Percentiles rank a stretch among this genome's conserved stretches.
These are phyloP conservation scores for Drosophila sp. DNA, from an alignment of 1,140 invertebrate species.

Conservation along the genomic window DNA sequence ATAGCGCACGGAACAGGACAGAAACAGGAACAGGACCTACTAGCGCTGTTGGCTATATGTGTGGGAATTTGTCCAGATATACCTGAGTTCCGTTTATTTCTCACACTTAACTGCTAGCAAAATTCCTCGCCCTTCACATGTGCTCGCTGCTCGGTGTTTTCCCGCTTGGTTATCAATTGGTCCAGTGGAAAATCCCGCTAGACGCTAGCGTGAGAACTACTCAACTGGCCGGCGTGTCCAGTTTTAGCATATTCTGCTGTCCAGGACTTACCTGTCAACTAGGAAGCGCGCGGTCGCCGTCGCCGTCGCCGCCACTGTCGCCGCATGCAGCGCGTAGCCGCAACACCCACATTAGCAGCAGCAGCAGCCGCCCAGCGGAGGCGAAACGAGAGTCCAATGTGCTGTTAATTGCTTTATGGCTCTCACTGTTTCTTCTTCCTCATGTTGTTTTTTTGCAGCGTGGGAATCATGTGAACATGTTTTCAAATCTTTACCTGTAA, in stretches of 20 bases:
- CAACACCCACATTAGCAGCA: slow-evolving; percentile 75
- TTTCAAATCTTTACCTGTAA: slow-evolving; percentile 47
- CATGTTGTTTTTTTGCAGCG: slow-evolving; percentile 40
- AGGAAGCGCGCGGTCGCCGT: slow-evolving; percentile 9
- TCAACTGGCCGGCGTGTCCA: slow-evolving; percentile 24
- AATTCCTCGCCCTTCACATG: slow-evolving; percentile 43
- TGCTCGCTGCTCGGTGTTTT: slow-evolving; percentile 57
- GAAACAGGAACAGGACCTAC: slow-evolving; percentile 31
- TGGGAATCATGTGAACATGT: slow-evolving; percentile 54
- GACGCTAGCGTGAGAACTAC: slow-evolving; percentile 67
- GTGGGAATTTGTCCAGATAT: slow-evolving; percentile 34
- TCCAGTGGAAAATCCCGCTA: slow-evolving; percentile 64
- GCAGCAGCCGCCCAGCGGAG: slow-evolving; percentile 43
- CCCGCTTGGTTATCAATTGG: slow-evolving; percentile 73
- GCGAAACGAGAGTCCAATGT: slow-evolving; percentile 52
- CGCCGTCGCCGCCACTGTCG: slow-evolving; percentile 2
- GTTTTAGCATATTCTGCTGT: slow-evolving; percentile 40
- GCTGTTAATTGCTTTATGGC: slow-evolving; percentile 77
- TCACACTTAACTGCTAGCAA: slow-evolving; percentile 53
- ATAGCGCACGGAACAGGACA: slow-evolving; percentile 30
- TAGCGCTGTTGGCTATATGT: slow-evolving; percentile 22
- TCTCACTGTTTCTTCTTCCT: slow-evolving; percentile 18
- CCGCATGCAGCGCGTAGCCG: slow-evolving; percentile 56
- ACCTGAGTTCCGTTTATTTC: slow-evolving; percentile 44
- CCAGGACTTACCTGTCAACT: slow-evolving; percentile 26